Percentiles rank a stretch among this genome's conserved stretches.
Conservation (phyloP, 37 sponge, comb jelly and placozoan genomes). For the Axinella damicornis region DNA sequence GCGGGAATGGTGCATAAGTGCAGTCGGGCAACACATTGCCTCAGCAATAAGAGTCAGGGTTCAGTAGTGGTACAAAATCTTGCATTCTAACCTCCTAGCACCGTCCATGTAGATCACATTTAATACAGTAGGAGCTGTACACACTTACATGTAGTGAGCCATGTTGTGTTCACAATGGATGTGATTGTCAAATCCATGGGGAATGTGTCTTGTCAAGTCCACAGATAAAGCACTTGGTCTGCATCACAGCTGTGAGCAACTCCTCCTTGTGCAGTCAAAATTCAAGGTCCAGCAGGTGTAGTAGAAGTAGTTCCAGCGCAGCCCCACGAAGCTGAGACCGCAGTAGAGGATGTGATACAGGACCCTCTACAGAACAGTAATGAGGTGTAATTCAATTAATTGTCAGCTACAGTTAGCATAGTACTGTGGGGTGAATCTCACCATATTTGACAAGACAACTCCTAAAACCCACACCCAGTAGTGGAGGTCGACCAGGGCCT, state of each 20-base stretch:
- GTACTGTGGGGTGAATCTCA: neutral
- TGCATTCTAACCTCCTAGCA: too few relatives aligned
- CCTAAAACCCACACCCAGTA: conserved; percentile 63
- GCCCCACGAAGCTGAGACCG: conserved; percentile 68
- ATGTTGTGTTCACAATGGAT: conserved; percentile 80
- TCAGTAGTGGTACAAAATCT: too few relatives aligned
- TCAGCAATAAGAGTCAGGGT: too few relatives aligned
- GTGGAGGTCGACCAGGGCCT: conserved; percentile 48
- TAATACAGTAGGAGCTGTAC: too few relatives aligned
- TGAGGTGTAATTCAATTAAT: neutral
- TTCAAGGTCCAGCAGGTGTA: conserved; percentile 89
- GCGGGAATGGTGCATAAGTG: too few relatives aligned
- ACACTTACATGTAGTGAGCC: conserved; percentile 88
- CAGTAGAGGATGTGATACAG: conserved; percentile 74
- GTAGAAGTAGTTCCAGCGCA: conserved; percentile 73
- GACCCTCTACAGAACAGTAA: conserved; percentile 19
- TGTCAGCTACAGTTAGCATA: too few relatives aligned
- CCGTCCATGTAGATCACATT: too few relatives aligned
- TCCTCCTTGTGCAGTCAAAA: conserved; percentile 83
- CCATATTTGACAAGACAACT: conserved; percentile 32
- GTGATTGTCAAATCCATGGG: conserved; percentile 93
- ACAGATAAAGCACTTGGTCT: conserved; percentile 91
- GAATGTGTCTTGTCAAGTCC: conserved; percentile 77
- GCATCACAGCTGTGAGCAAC: conserved; percentile 67
- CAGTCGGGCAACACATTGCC: too few relatives aligned